Percentiles rank a stretch among this genome's conserved stretches.
Evolutionary conservation across 2,888 invertebrate genomes (phyloP).

Genomic region (Polyploca ridens): DNA sequence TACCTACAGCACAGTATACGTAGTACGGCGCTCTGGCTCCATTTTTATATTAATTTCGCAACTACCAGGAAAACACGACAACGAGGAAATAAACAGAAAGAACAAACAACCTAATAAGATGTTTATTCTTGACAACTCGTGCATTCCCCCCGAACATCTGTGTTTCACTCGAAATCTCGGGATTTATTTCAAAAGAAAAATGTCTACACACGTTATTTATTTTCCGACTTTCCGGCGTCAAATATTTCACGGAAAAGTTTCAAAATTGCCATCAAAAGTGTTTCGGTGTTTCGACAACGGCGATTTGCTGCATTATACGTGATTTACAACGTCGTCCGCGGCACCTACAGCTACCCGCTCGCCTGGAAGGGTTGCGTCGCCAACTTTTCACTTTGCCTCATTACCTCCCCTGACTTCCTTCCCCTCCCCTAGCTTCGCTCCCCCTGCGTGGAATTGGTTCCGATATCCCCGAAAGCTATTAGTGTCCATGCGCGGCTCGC

Average conservation of each 20-base stretch:
- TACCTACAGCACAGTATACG: neutral
- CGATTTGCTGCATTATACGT: conserved; percentile 8
- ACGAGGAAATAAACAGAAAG: conserved; percentile 4
- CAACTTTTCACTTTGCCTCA: conserved; percentile 19
- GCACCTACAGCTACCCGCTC: conserved; percentile 5
- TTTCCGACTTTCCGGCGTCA: neutral
- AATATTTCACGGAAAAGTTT: neutral
- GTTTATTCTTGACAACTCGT: conserved; percentile 7
- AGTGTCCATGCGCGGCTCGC: conserved; percentile 13
- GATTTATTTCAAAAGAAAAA: conserved; percentile 2
- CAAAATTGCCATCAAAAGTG: conserved; percentile 6
- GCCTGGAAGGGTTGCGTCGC: conserved; percentile 18
- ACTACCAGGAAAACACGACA: conserved; percentile 5
- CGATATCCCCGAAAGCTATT: conserved; percentile 19
- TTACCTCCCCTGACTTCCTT: conserved; percentile 13
- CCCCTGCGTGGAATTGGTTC: conserved; percentile 15
- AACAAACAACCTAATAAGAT: conserved; percentile 2
- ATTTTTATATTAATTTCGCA: conserved; percentile 9
- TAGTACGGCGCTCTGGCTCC: neutral
- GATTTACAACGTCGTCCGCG: conserved; percentile 10
- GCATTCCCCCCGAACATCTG: neutral
- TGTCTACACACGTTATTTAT: neutral
- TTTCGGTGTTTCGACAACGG: conserved; percentile 8
- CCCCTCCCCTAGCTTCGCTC: neutral
- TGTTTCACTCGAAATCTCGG: neutral